Percentiles rank a stretch among this genome's conserved stretches.
These are phyloP conservation scores for Cynaeus angustus DNA, from an alignment of 2,888 invertebrate species.

Conservation along the genomic window DNA sequence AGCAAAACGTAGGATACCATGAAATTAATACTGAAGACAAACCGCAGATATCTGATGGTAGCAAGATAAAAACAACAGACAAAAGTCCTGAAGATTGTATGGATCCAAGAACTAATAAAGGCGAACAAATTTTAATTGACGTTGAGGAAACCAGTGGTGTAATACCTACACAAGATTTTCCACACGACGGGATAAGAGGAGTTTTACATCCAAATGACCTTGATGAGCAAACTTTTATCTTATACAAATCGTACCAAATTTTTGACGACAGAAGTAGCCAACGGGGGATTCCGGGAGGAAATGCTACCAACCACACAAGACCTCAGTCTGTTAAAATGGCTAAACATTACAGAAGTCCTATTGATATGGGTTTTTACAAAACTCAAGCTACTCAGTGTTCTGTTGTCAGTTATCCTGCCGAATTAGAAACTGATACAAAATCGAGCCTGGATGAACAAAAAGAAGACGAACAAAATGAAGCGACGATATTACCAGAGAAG, in stretches of 20 bases:
- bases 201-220: background rate
- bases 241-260: slow-evolving; percentile 51
- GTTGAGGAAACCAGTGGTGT: too few relatives aligned
- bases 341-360: slow-evolving; percentile 7
- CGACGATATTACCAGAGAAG: too few relatives aligned
- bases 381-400: slow-evolving; percentile 19
- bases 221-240: slow-evolving; percentile 18
- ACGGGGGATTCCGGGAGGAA: too few relatives aligned
- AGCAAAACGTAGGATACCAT: slow-evolving; percentile 34
- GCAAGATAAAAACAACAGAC: background rate
- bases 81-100: background rate
- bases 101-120: too few relatives aligned
- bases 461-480: too few relatives aligned
- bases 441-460: too few relatives aligned
- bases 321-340: too few relatives aligned
- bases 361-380: slow-evolving; percentile 27
- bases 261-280: slow-evolving; percentile 1
- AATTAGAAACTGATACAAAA: too few relatives aligned
- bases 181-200: background rate
- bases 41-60: background rate
- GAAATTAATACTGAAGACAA: slow-evolving; percentile 24
- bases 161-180: too few relatives aligned
- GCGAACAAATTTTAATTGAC: too few relatives aligned
- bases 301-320: too few relatives aligned
- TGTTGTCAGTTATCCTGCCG: too few relatives aligned